Evolutionary conservation across 1,140 invertebrate genomes (phyloP), one percentile per base, ranked within the genome.

Genomic region (Aphidius ervi): DNA sequence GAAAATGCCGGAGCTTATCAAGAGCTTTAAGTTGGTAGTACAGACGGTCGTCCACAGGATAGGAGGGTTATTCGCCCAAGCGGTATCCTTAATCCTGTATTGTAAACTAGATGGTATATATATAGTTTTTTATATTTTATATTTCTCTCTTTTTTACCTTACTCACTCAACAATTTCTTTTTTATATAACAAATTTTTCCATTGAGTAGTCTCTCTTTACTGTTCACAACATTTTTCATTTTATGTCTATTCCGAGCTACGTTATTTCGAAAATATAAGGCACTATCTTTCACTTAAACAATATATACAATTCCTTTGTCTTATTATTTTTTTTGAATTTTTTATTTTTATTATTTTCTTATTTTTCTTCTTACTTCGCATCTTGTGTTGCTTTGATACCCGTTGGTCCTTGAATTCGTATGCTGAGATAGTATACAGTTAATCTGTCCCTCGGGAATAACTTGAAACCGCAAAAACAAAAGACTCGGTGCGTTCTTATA

Each of bases 381-480:
- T 54, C 16, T 59, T 66, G 54, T 64, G 58, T 58, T 63, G 55
- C 57, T 68, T 65, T 60, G 48, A 49, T 58, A 31, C 4, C 23
- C 4, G 23, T 31, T 31, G 23, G 23, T 58, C 47, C 47, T 62
- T 45, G 48, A 9, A 49, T 45, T 67, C 61, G 50, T 66, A 62
- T 56, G 55, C 60, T 59, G 39, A 63, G 65, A 67, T 66, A 67
- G 65, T 56, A 16, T 16, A 59, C 55, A 58, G 65, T 71, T 78
- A 78, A 78, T 77, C 73, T 75, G 64, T 74, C 69, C 68, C 63
- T 62, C 40, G 67, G 64, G 72, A 76, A 74, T 74, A 76, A 76
- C 70, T 71, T 64, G 69, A 70, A 77, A 75, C 66, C 63, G 4
- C 23, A 56, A 62, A 67, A 75, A 76, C 66, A 72, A 74, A 72